phyloP scores from a whole-genome alignment of 1,140 invertebrate genomes.

The Brachionus manjavacas region DNA sequence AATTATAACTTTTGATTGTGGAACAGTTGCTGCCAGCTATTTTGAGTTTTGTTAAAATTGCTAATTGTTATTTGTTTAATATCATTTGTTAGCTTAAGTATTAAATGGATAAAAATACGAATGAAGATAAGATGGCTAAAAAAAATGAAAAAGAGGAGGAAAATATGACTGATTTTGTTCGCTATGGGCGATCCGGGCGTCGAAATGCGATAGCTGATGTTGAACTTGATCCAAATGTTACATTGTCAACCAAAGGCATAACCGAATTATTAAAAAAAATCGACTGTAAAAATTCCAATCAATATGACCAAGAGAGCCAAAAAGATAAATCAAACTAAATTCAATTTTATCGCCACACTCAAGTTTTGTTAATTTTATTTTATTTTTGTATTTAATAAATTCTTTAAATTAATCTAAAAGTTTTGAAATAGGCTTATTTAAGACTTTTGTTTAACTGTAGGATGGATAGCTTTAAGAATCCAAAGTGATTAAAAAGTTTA shows the following conservation, averaged over 20 bases:
- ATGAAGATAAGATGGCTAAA: not conserved
- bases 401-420: not conserved
- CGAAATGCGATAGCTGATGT: slow-evolving; percentile 28
- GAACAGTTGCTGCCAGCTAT: not conserved
- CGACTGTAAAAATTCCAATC: not conserved
- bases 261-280: slow-evolving; percentile 5
- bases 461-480: no score
- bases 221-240: not conserved
- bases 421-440: not conserved
- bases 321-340: not conserved
- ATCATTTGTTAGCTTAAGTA: not conserved
- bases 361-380: not conserved
- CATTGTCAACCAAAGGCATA: not conserved
- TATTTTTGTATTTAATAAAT: not conserved
- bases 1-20: not conserved
- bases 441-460: not conserved
- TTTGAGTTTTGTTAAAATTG: not conserved
- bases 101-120: slow-evolving; percentile 1
- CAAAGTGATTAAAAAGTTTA: no score
- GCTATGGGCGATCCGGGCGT: not conserved
- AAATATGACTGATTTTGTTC: not conserved
- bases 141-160: not conserved
- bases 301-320: not conserved
- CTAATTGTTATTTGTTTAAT: not conserved
- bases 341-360: not conserved